Evolutionary conservation across 2,797 vertebrate genomes (phyloP), one percentile per base, ranked within the genome.

Genomic region (Buceros bicornis): DNA sequence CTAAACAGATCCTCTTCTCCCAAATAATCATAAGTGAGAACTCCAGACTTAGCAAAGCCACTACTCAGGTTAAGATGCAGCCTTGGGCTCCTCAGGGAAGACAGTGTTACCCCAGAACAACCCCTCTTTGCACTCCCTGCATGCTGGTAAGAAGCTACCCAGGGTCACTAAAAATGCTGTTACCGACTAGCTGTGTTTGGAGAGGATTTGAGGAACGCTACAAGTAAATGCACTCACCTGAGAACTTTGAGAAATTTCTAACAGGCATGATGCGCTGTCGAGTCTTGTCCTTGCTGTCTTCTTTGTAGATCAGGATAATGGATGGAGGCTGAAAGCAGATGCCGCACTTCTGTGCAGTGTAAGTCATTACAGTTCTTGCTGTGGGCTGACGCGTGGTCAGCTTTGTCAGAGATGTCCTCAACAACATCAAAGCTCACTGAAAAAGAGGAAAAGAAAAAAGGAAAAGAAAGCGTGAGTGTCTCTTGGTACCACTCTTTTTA

Each of bases 251-350:
- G 96, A 99, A 99, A 67, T 98, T 98, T 58, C 99, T 97, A 74
- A 99, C 90, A 2, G 99, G 99, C 97, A 99, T 99, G 37, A 99
- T 96, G 91, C 99, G 98, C 96, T 98, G 99, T 24, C 99, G 98
- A 62, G 96, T 93, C 91, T 98, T 98, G 7, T 97, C 96, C 57
- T 96, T 97, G 40, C 91, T 90, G 21, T 91, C 95, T 10, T 98
- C 96, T 93, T 98, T 98, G 76, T 99, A 99, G 87, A 99, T 97
- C 78, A 99, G 92, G 80, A 99, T 81, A 67, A 99, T 97, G 25
- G 99, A 98, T 0, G 99, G 99, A 40, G 99, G 99, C 33, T 94
- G 98, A 82, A 99, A 99, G 87, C 98, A 97, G 67, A 99, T 66
- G 11, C 99, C 99, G 5, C 99, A 99, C 28, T 98, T 99, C 96